Evolutionary conservation across 2,797 vertebrate genomes (phyloP).

Genomic region (Muscicapa comitata): DNA sequence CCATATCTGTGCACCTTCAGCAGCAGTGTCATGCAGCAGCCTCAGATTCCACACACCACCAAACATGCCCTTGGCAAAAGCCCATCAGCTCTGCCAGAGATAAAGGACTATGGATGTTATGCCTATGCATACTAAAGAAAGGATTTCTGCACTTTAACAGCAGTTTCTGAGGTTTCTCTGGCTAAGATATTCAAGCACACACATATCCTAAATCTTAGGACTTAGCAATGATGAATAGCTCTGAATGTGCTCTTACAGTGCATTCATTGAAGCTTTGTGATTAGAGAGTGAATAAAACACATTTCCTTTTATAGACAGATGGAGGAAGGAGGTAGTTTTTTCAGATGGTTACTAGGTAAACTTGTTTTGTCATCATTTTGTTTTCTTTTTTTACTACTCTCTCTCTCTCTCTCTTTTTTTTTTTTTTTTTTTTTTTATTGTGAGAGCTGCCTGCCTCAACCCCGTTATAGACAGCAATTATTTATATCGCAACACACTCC

Average conservation of each 20-base stretch:
- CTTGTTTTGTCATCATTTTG: slow-evolving; percentile 14
- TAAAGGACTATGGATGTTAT: slow-evolving; percentile 69
- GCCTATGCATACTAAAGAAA: slow-evolving; percentile 64
- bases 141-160: slow-evolving; percentile 56
- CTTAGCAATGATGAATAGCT: slow-evolving; percentile 25
- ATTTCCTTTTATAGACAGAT: slow-evolving; percentile 24
- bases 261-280: neutral
- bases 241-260: neutral
- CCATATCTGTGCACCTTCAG: slow-evolving; percentile 30
- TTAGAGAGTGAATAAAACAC: slow-evolving; percentile 22
- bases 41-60: slow-evolving; percentile 62
- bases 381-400: neutral
- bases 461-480: slow-evolving; percentile 68
- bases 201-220: slow-evolving; percentile 42
- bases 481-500: slow-evolving; percentile 35
- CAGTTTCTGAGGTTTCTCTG: slow-evolving; percentile 25
- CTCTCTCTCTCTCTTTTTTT: rapidly evolving
- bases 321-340: neutral
- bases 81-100: slow-evolving; percentile 63
- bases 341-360: slow-evolving; percentile 31
- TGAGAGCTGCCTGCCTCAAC: slow-evolving; percentile 28
- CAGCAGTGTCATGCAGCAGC: slow-evolving; percentile 46
- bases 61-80: slow-evolving; percentile 68
- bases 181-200: slow-evolving; percentile 45
- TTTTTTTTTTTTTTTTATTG: neutral